phyloP scores from a whole-genome alignment of 2,888 invertebrate genomes.

The Digitonthophagus gazella region DNA sequence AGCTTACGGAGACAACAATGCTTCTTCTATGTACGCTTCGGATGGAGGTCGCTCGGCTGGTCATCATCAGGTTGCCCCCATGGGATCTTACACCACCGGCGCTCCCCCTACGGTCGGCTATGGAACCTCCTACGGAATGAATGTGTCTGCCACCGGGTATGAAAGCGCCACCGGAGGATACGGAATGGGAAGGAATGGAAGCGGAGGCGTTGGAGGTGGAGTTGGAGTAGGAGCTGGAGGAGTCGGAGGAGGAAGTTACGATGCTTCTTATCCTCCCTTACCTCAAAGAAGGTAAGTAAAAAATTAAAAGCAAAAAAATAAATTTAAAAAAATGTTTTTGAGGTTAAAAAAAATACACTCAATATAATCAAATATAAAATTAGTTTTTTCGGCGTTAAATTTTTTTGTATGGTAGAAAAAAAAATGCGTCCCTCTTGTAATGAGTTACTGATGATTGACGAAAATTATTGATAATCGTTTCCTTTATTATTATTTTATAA shows the following conservation, averaged over 20 bases:
- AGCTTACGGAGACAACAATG: slow-evolving; percentile 27
- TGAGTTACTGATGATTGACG: slow-evolving; percentile 13
- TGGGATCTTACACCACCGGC: slow-evolving; percentile 18
- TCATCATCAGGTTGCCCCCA: neutral
- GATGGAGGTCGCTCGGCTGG: slow-evolving; percentile 7
- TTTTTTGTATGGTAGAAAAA: too few relatives aligned
- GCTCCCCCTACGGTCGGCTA: slow-evolving; percentile 27
- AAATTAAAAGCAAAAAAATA: too few relatives aligned
- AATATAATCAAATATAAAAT: too few relatives aligned
- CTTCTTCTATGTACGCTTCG: slow-evolving; percentile 22
- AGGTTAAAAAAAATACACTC: too few relatives aligned
- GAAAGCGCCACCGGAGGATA: slow-evolving; percentile 21
- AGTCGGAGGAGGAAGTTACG: slow-evolving; percentile 37
- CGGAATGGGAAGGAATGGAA: slow-evolving; percentile 34
- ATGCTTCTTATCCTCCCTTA: slow-evolving; percentile 42
- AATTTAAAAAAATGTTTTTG: too few relatives aligned
- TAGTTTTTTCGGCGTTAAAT: neutral
- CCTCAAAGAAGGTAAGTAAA: slow-evolving; percentile 44
- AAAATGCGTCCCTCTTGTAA: neutral
- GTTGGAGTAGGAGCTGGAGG: slow-evolving; percentile 31
- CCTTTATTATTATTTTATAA: too few relatives aligned
- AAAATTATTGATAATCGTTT: neutral
- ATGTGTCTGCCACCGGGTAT: slow-evolving; percentile 13
- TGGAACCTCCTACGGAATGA: slow-evolving; percentile 16
- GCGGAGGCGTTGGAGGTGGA: slow-evolving; percentile 33